Conservation (phyloP, 2,888 invertebrate species). For the Elysia crispata region DNA sequence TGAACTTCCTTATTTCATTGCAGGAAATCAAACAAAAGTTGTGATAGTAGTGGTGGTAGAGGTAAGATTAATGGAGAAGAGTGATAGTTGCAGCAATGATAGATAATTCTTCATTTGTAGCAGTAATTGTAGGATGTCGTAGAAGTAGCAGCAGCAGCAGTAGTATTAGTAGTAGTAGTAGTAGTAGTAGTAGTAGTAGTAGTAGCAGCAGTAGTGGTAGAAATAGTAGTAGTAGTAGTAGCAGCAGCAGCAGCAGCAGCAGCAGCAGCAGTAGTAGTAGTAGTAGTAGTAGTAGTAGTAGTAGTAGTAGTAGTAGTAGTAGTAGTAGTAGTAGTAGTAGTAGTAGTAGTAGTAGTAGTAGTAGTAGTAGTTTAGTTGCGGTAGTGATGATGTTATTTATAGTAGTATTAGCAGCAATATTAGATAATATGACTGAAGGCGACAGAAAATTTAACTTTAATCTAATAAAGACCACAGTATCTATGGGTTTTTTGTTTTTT, state of each 20-base stretch:
- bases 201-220: neutral
- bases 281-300: neutral
- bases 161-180: constrained; percentile 2
- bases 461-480: too few relatives aligned
- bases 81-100: too few relatives aligned
- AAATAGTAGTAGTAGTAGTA: constrained; percentile 13
- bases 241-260: neutral
- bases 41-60: too few relatives aligned
- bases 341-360: constrained; percentile 4
- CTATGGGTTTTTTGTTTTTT: neutral
- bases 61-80: too few relatives aligned
- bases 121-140: neutral
- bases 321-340: neutral
- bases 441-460: too few relatives aligned
- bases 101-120: neutral
- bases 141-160: neutral
- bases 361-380: neutral
- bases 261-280: constrained; percentile 10
- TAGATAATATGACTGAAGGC: too few relatives aligned
- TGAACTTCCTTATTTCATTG: too few relatives aligned
- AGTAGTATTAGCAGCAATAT: neutral
- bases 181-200: neutral
- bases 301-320: neutral
- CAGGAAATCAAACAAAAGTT: too few relatives aligned
- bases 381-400: too few relatives aligned